Conservation (phyloP, 2,113 vertebrate genomes). For the Paradoxurus hermaphroditus region DNA sequence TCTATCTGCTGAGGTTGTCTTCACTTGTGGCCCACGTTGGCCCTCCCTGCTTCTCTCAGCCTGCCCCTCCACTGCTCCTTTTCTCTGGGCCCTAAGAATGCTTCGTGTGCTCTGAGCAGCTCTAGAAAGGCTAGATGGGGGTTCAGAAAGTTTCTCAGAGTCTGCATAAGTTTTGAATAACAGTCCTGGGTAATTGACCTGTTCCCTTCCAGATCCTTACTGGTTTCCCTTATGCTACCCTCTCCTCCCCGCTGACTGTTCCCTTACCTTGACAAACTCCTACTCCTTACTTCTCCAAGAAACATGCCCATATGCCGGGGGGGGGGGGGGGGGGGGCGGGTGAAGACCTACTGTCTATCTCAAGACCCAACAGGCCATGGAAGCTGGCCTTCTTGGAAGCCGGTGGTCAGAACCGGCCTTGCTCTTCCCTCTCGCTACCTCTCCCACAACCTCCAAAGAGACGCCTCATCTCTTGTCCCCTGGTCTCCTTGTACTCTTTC, state of each 20-base stretch:
- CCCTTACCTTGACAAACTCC: neutral
- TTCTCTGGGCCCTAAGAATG: neutral
- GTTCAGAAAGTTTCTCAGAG: neutral
- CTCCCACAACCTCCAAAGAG: neutral
- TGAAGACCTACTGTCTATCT: neutral
- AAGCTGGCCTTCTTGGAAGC: neutral
- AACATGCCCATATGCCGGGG: neutral
- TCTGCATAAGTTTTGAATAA: accelerated
- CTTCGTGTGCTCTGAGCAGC: neutral
- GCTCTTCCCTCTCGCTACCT: neutral
- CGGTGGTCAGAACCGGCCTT: neutral
- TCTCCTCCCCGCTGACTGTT: neutral
- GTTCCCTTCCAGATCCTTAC: neutral
- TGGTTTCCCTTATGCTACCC: neutral
- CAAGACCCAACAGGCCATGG: too few relatives aligned
- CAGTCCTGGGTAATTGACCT: neutral
- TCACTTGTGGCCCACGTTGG: neutral
- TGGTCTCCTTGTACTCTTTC: neutral
- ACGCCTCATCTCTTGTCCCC: neutral
- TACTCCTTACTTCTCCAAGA: neutral
- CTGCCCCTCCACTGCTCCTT: neutral
- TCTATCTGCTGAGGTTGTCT: neutral
- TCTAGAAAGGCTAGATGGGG: neutral
- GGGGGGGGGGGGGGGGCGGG: too few relatives aligned
- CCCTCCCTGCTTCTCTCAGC: neutral